Conservation (phyloP, 2,888 invertebrate genomes). For the Eurytoma californica region DNA sequence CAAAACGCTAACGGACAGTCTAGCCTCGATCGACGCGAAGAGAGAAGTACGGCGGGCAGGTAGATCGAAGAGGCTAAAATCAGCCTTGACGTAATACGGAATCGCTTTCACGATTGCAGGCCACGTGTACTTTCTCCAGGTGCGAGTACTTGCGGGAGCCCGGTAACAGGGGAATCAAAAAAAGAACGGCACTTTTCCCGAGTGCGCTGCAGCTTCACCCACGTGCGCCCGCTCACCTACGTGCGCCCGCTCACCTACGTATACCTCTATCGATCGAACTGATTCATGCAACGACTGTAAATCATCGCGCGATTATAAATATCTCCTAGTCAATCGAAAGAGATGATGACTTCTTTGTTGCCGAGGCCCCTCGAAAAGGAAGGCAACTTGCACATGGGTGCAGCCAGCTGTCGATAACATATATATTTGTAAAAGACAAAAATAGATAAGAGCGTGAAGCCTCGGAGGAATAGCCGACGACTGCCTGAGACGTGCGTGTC, state of each 20-base stretch:
- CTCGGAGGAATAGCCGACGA: not conserved
- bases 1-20: too few species aligned
- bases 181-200: not conserved
- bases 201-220: not conserved
- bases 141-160: conserved; percentile 1
- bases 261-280: conserved; percentile 30
- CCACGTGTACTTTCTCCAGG: conserved; percentile 28
- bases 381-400: not conserved
- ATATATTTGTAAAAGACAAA: conserved; percentile 18
- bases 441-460: conserved; percentile 44
- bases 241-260: too few species aligned
- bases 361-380: not conserved
- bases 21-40: too few species aligned
- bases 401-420: conserved; percentile 33
- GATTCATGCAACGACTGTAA: conserved; percentile 44
- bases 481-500: conserved; percentile 8
- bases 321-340: conserved; percentile 32
- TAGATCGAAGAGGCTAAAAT: not conserved
- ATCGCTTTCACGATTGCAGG: conserved; percentile 4
- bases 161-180: too few species aligned
- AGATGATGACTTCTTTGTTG: not conserved
- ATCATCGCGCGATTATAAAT: conserved; percentile 46
- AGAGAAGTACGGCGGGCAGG: too few species aligned
- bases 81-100: not conserved
- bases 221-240: too few species aligned